Base-by-base conservation (phyloP, 1,140 invertebrate species). In the Musca domestica region DNA sequence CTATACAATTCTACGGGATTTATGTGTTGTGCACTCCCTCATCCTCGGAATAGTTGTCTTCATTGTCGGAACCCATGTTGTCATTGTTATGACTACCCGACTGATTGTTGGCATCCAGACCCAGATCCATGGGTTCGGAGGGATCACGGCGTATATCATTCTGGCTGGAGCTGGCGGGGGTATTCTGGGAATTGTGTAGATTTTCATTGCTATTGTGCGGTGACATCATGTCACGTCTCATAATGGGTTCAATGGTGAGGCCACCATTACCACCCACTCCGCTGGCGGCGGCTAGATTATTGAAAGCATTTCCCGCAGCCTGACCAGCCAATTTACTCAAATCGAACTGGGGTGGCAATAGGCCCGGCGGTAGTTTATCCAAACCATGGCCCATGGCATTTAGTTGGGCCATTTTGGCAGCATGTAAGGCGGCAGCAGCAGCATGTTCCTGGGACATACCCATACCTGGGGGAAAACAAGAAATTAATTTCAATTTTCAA, bases 391-490 rank as follows among this genome's bases (percentile, higher is more conserved):
- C 87, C 83, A 91, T 85, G 0, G 88, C 88, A 73, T 86, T 89
- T 75, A 91, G 83, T 67, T 91, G 89, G 3, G 89, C 89, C 72
- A 91, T 83, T 80, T 91, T 91, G 17, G 87, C 87, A 3, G 87
- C 87, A 71, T 88, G 87, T 71, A 88, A 84, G 2, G 87, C 86
- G 70, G 85, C 85, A 1, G 84, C 84, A 9, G 84, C 83, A 10
- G 84, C 84, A 66, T 87, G 86, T 25, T 87, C 86, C 25, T 85
- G 83, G 14, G 77, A 83, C 51, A 87, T 81, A 1, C 83, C 68
- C 78, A 86, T 83, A 64, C 84, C 80, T 74, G 72, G 56, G 68
- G 69, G 69, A 12, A 0, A 68, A 66, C 64, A 68, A 22, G 48
- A 47, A 4, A 65, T n/a, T 52, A 34, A 1, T 52, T 22, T 2